These are phyloP conservation scores for Sepioteuthis lessoniana DNA, from an alignment of 2,888 invertebrate genomes.

Conservation along the genomic window DNA sequence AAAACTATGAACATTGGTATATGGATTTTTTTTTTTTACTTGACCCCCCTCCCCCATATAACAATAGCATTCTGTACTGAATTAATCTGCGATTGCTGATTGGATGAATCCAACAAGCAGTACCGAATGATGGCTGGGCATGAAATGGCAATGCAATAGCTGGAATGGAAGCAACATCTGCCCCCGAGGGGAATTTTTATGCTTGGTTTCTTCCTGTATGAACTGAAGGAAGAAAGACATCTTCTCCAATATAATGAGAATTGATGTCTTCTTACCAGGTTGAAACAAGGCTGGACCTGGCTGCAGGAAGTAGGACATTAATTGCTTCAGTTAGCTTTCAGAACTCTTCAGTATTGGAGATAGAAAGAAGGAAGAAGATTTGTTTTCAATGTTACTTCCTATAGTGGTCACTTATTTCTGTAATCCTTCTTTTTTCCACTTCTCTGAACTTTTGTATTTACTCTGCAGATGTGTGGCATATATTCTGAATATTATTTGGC, in stretches of 20 bases:
- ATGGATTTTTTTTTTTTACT: background rate
- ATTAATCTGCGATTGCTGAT: constrained; percentile 18
- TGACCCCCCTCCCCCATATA: background rate
- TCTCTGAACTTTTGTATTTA: constrained; percentile 16
- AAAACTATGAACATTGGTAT: background rate
- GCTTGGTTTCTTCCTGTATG: background rate
- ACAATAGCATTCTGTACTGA: background rate
- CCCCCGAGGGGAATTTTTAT: background rate
- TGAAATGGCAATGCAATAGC: background rate
- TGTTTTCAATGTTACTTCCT: constrained; percentile 3
- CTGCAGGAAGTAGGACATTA: constrained; percentile 18
- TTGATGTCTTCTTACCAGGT: constrained; percentile 33
- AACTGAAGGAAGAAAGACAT: background rate
- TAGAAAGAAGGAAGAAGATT: background rate
- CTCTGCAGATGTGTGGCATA: background rate
- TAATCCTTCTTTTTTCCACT: background rate
- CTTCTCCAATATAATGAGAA: background rate
- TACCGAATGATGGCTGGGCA: background rate
- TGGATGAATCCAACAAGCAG: background rate
- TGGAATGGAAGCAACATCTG: background rate
- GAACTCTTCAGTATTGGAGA: background rate
- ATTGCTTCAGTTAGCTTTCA: constrained; percentile 33
- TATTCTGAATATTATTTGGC: background rate
- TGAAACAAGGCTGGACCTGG: constrained; percentile 33
- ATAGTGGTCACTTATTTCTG: background rate